A percentile compares a stretch with the other conserved stretches of the same genome.
Conservation (phyloP, 2,797 vertebrate genomes). For the Paramormyrops hopkinsi region DNA sequence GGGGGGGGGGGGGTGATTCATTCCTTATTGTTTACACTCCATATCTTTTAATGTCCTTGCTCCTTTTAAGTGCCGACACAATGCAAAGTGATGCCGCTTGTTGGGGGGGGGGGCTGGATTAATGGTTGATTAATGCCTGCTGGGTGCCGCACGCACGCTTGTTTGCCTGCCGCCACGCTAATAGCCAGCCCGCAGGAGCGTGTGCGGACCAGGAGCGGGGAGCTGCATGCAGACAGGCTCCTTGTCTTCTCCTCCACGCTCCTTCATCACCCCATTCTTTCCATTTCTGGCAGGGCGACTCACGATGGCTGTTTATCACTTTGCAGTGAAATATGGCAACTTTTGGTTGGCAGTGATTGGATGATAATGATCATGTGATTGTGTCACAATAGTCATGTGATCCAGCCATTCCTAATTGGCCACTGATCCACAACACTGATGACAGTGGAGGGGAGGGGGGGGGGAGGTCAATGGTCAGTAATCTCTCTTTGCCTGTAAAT, state of each 20-base stretch:
- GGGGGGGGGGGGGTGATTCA: slow-evolving; percentile 46
- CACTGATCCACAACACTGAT: neutral
- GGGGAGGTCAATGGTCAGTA: neutral
- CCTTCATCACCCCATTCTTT: neutral
- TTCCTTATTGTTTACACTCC: slow-evolving; percentile 47
- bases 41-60: slow-evolving; percentile 50
- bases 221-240: neutral
- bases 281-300: neutral
- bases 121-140: slow-evolving; percentile 45
- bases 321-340: neutral
- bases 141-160: slow-evolving; percentile 35
- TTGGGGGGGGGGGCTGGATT: slow-evolving; percentile 29
- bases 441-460: neutral
- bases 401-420: neutral
- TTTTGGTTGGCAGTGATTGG: neutral
- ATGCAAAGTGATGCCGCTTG: slow-evolving; percentile 46
- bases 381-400: neutral
- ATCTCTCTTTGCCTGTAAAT: neutral
- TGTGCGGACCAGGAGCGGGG: neutral
- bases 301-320: neutral
- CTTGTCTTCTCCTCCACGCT: neutral
- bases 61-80: slow-evolving; percentile 35
- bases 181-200: neutral
- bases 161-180: slow-evolving; percentile 40
- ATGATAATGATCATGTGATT: neutral